A percentile compares a stretch with the other conserved stretches of the same genome.
Conservation (phyloP, 1,140 invertebrate species). For the Triops cancriformis region DNA sequence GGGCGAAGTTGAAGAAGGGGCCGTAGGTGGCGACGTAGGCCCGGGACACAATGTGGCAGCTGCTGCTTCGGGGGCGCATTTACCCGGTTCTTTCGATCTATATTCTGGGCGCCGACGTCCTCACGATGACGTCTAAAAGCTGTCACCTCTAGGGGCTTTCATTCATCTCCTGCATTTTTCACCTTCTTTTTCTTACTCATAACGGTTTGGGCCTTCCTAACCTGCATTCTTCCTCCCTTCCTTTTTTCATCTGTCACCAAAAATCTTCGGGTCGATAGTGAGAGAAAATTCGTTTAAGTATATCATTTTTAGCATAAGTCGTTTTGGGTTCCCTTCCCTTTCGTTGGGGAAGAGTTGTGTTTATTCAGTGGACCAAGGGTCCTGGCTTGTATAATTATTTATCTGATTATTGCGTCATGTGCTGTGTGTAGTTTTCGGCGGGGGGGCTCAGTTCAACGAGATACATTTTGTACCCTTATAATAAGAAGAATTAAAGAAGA, state of each 20-base stretch:
- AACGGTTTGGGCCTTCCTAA: background rate
- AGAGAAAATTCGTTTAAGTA: too few relatives aligned
- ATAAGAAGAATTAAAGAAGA: background rate
- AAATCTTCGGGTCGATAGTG: too few relatives aligned
- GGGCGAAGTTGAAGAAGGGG: slow-evolving; percentile 23
- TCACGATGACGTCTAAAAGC: background rate
- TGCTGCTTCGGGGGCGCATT: background rate
- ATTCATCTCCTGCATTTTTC: background rate
- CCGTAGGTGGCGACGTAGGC: slow-evolving; percentile 19
- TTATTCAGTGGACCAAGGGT: background rate
- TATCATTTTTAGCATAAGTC: background rate
- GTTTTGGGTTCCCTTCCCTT: too few relatives aligned
- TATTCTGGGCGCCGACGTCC: background rate
- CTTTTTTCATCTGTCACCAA: background rate
- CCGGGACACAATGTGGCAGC: background rate
- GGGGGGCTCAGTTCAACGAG: background rate
- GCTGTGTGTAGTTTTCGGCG: background rate
- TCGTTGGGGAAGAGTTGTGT: background rate
- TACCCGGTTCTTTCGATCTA: slow-evolving; percentile 5
- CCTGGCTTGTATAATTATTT: background rate
- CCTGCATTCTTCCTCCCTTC: background rate
- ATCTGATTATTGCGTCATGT: background rate
- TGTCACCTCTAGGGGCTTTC: background rate
- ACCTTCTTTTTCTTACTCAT: background rate
- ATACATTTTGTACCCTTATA: slow-evolving; percentile 10